Evolutionary conservation across 2,888 invertebrate genomes (phyloP), one percentile per base, ranked within the genome.

Genomic region (Plutella xylostella): DNA sequence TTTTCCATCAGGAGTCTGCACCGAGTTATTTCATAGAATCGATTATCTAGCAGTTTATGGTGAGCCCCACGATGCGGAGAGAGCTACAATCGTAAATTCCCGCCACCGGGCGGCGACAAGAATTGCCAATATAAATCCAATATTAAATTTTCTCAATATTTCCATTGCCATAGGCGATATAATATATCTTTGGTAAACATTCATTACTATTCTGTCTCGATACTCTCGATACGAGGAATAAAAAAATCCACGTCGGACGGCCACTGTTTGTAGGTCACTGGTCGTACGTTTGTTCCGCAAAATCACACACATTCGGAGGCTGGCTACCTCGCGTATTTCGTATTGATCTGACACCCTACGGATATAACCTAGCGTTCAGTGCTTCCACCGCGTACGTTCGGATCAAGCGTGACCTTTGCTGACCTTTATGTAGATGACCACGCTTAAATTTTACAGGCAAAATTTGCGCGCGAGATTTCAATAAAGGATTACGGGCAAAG

Each of bases 291-390:
- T 46, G 48, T 49, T 45, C 56, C 56, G 61, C 61, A 63, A 19
- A 63, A 65, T 65, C 65, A 60, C 62, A 63, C 57, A 51, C 53
- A 61, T 63, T 56, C 52, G 54, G 48, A 48, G 52, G 52, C 44
- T 52, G 52, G 53, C 50, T 48, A 46, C 51, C 55, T 48, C 47
- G 50, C 51, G 50, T 57, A 61, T 61, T 61, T 55, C 51, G 55
- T 59, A 65, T 63, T 58, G 66, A 66, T 64, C 58, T 56, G 49
- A 52, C 58, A 61, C 55, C 56, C 60, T 57, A 48, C 46, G 44
- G 30, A 19, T 7, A 17, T 39, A 39, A 39, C 39, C n/a, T n/a
- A n/a, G n/a, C n/a, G n/a, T n/a, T n/a, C n/a, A n/a, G n/a, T n/a
- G n/a, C n/a, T n/a, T n/a, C n/a, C n/a, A n/a, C n/a, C n/a, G n/a